Percentiles rank a stretch among this genome's conserved stretches.
phyloP scores from a whole-genome alignment of 2,797 vertebrate genomes.

The Lophius americanus region DNA sequence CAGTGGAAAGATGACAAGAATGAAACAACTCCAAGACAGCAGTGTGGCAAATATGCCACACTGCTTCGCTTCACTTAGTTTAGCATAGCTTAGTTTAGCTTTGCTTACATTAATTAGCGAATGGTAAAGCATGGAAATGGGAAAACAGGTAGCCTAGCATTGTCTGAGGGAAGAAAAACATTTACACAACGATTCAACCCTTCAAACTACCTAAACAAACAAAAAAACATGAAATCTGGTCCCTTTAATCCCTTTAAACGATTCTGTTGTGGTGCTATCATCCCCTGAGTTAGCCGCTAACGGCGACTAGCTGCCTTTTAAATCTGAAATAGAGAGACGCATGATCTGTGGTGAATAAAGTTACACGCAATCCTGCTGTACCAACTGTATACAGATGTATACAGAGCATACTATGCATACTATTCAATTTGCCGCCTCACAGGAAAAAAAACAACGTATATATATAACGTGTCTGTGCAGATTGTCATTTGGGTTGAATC shows the following conservation, averaged over 20 bases:
- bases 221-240: neutral
- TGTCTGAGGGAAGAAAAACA: neutral
- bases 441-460: no score
- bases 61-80: constrained; percentile 15
- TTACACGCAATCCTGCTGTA: no score
- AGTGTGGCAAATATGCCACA: neutral
- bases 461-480: no score
- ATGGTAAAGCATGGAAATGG: neutral
- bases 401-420: no score
- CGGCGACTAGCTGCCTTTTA: no score
- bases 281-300: no score
- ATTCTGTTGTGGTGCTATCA: no score
- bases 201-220: neutral
- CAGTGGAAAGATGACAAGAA: neutral
- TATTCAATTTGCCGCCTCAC: no score
- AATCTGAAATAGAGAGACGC: no score
- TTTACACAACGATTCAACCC: neutral
- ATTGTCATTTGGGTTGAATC: no score
- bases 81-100: constrained; percentile 15
- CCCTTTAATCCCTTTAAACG: neutral
- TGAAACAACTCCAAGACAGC: neutral
- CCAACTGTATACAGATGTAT: no score
- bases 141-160: neutral
- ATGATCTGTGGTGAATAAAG: no score
- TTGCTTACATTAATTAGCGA: neutral